Base-by-base conservation (phyloP, 2,888 invertebrate species). In the Heliconius charithonia region DNA sequence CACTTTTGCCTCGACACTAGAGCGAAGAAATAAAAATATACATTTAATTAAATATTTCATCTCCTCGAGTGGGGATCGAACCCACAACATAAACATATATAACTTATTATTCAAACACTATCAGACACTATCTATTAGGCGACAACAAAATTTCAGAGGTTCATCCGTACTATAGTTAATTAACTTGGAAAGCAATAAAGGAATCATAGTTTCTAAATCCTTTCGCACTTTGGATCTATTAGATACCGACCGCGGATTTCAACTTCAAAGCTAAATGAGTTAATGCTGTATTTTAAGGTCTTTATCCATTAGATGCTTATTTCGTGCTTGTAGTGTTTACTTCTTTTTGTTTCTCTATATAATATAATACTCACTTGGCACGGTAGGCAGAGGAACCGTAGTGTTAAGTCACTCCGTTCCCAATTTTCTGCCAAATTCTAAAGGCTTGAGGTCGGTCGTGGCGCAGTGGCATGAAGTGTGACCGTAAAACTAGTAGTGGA, bases 221-320 rank as follows among this genome's bases (percentile, higher is more conserved):
- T 75, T 56, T 77, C 32, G 56, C 51, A 74, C 62, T 73, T 56
- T 67, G 70, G 22, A 73, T 63, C 25, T 72, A 72, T 76, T 70
- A 76, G 76, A 62, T 66, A 51, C 67, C 72, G 74, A 81, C 74
- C 78, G 77, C 77, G 70, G 76, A 65, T 78, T 62, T 67, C 29
- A 62, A 78, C 81, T 78, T 81, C 80, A 81, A 81, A 81, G 81
- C 70, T 45, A 72, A 72, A 71, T 65, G 80, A 72, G 62, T 59
- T 69, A 69, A 74, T n/a, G 12, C 12, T 27, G 51, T 37, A n/a
- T 12, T 29, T 66, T 66, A 62, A 22, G 75, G 45, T 66, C 9
- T n/a, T 9, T n/a, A 3, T 41, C 62, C 63, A 74, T 10, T 62
- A 37, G 19, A 63, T 63, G 7, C 29, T 27, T n/a, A 19, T 29